Evolutionary conservation across 2,888 invertebrate species (phyloP), one percentile per base, ranked within the genome.

Genomic region (Pseudococcus longispinus): DNA sequence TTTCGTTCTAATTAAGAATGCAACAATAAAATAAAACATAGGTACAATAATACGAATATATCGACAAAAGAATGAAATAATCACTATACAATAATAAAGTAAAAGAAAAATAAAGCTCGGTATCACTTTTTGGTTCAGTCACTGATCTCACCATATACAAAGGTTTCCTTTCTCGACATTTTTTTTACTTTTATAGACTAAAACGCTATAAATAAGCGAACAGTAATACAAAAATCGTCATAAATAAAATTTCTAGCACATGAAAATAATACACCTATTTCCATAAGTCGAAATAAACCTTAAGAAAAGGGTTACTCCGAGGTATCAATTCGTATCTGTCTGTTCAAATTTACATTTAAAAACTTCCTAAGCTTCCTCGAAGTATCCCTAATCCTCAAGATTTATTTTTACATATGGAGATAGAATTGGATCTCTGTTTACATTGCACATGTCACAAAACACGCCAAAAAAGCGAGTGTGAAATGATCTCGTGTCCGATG

Each of bases 121-220:
- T 80, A 80, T 80, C 77, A 80, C 77, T 80, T 80, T 70, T 42
- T 42, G 42, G 42, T 80, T 80, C 77, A 80, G 77, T 80, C 77
- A 29, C 77, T 80, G 77, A 80, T 80, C 20, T 80, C 77, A 42
- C 32, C 32, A 80, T 20, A 4, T 70, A 70, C 70, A 60, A 60
- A 60, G 15, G 29, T 29, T 29, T 8, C 26, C 2, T 29, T 29
- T 29, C 15, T 70, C 32, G 32, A 70, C 20, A 26, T 9, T 80
- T 37, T n/a, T 9, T 80, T 37, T n/a, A 37, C 3, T 80, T 80
- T 42, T 42, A 29, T 20, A 42, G n/a, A 42, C 4, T 74, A 74
- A 1, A 70, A 70, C n/a, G 29, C 20, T 74, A 74, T 32, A 70
- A 23, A 23, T 60, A 70, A 74, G 74, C 77, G 42, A 42, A 80